These are phyloP conservation scores for Clarias fuscus DNA, from an alignment of 2,797 vertebrate genomes.

Conservation along the genomic window DNA sequence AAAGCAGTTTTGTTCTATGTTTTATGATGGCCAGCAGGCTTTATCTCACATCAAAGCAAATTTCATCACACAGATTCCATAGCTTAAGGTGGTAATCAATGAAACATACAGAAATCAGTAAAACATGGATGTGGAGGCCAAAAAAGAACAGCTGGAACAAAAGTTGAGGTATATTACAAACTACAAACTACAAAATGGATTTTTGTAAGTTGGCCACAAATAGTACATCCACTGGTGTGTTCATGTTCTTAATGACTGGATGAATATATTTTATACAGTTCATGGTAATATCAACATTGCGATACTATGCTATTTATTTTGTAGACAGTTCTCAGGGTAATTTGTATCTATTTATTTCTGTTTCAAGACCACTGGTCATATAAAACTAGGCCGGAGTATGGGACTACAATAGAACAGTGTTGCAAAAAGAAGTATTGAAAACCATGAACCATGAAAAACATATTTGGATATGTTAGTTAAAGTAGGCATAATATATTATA, in stretches of 20 bases:
- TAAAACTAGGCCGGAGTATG: neutral
- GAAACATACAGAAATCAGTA: neutral
- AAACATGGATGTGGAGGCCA: neutral
- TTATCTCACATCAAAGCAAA: neutral
- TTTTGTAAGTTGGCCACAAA: too few relatives aligned
- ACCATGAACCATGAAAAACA: too few relatives aligned
- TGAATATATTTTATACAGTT: neutral
- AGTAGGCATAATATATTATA: neutral
- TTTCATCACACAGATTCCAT: neutral
- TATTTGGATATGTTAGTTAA: neutral
- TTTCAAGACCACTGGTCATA: neutral
- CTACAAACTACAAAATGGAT: too few relatives aligned
- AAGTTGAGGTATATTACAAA: neutral
- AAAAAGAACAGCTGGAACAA: neutral
- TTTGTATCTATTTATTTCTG: too few relatives aligned
- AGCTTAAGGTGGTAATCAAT: neutral
- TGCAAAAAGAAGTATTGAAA: too few relatives aligned
- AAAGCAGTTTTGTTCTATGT: neutral
- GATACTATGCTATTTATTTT: too few relatives aligned
- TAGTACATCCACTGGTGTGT: too few relatives aligned
- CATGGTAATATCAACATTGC: neutral
- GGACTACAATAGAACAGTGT: neutral
- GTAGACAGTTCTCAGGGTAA: too few relatives aligned
- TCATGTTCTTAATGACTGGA: too few relatives aligned
- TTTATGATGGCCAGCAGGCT: neutral